phyloP scores from a whole-genome alignment of 2,888 invertebrate genomes.

The Carabus problematicus region DNA sequence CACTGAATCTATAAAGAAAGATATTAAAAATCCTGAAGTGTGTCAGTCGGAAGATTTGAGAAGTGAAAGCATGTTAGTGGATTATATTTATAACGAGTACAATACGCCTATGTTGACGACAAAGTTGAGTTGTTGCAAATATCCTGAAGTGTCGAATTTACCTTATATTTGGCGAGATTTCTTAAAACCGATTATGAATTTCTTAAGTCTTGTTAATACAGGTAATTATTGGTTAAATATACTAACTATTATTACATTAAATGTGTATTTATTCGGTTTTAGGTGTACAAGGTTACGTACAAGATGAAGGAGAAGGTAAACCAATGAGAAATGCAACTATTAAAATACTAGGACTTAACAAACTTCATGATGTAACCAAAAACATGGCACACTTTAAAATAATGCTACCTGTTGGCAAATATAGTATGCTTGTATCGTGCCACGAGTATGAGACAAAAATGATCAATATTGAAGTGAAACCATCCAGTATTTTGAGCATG shows the following conservation, averaged over 20 bases:
- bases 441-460: conserved; percentile 66
- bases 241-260: no score
- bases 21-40: conserved; percentile 55
- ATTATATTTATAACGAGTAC: conserved; percentile 68
- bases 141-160: conserved; percentile 73
- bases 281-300: conserved; percentile 77
- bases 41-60: conserved; percentile 54
- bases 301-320: conserved; percentile 65
- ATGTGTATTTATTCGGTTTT: conserved; percentile 9
- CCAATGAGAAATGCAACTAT: conserved; percentile 77
- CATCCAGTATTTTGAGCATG: conserved; percentile 56
- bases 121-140: conserved; percentile 83
- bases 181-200: conserved; percentile 68
- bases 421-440: conserved; percentile 68
- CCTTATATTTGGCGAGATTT: conserved; percentile 76
- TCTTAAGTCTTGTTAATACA: conserved; percentile 68
- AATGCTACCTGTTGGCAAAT: conserved; percentile 73
- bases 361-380: conserved; percentile 68
- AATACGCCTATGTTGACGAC: conserved; percentile 73
- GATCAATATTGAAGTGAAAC: conserved; percentile 58
- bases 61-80: conserved; percentile 64
- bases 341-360: conserved; percentile 66
- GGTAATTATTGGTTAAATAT: conserved; percentile 57
- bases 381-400: conserved; percentile 77
- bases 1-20: conserved; percentile 60